Percentiles rank a stretch among this genome's conserved stretches.
Conservation (phyloP, 2,797 vertebrate species). For the Trematomus bernacchii region DNA sequence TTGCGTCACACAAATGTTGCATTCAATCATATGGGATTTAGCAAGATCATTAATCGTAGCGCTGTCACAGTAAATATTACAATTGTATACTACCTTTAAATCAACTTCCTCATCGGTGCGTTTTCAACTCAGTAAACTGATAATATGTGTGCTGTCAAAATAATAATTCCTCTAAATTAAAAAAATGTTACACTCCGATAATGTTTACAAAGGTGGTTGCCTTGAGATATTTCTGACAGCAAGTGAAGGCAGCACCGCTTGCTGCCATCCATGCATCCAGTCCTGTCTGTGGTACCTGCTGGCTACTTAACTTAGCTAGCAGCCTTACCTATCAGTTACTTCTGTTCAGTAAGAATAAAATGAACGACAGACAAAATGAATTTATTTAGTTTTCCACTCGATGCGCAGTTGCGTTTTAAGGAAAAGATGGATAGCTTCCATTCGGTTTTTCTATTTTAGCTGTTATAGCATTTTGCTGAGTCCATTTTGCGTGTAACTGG, state of each 20-base stretch:
- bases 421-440: conserved; percentile 51
- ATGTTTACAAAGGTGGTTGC: background rate
- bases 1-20: conserved; percentile 68
- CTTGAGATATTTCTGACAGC: conserved; percentile 39
- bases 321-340: conserved; percentile 76
- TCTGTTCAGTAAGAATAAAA: conserved; percentile 68
- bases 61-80: background rate
- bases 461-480: conserved; percentile 70
- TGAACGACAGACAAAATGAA: conserved; percentile 74
- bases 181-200: background rate
- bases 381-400: conserved; percentile 53
- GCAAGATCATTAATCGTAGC: rapidly evolving
- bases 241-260: conserved; percentile 58
- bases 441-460: conserved; percentile 68
- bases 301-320: conserved; percentile 81
- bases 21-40: conserved; percentile 39
- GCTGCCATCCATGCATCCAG: conserved; percentile 75
- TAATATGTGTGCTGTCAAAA: background rate
- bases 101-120: background rate
- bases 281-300: conserved; percentile 81
- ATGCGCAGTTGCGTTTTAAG: conserved; percentile 51
- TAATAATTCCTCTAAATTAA: background rate
- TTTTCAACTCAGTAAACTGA: background rate
- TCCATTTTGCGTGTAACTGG: conserved; percentile 83
- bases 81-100: background rate